phyloP scores from a whole-genome alignment of 2,113 vertebrate genomes.

The Elaphurus davidianus region DNA sequence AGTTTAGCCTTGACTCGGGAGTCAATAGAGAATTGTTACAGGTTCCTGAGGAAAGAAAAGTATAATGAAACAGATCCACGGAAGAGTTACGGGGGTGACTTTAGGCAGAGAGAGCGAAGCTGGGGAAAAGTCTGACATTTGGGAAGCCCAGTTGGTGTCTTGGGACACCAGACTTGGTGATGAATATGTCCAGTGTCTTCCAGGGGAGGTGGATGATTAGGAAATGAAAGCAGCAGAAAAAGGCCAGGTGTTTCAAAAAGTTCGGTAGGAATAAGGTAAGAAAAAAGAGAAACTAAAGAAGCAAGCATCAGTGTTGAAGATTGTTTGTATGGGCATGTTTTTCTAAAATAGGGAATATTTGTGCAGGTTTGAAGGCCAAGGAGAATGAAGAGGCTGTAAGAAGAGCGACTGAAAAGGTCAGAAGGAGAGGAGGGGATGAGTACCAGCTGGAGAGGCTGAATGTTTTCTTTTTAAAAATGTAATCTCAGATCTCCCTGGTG shows the following conservation, averaged over 20 bases:
- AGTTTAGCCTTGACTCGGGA: neutral
- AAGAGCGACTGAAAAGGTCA: neutral
- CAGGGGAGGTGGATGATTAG: neutral
- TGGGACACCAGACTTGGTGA: neutral
- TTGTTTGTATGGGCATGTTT: neutral
- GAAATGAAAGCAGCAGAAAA: neutral
- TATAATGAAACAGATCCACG: neutral
- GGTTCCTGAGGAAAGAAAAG: neutral
- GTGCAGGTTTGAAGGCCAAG: neutral
- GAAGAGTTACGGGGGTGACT: neutral
- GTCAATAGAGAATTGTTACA: neutral
- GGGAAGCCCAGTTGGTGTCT: neutral
- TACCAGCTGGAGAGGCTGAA: neutral
- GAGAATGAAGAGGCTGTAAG: neutral
- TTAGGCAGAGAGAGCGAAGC: neutral
- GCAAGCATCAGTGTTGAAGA: neutral
- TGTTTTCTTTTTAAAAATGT: neutral
- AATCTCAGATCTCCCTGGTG: neutral
- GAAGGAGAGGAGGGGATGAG: neutral
- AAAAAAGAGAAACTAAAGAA: neutral
- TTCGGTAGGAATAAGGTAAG: neutral
- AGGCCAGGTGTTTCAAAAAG: neutral
- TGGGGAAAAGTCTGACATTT: neutral
- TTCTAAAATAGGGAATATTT: neutral
- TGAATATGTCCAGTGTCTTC: neutral